Percentiles rank a stretch among this genome's conserved stretches.
Evolutionary conservation across 2,113 vertebrate species (phyloP).

Genomic region (Alethe diademata): DNA sequence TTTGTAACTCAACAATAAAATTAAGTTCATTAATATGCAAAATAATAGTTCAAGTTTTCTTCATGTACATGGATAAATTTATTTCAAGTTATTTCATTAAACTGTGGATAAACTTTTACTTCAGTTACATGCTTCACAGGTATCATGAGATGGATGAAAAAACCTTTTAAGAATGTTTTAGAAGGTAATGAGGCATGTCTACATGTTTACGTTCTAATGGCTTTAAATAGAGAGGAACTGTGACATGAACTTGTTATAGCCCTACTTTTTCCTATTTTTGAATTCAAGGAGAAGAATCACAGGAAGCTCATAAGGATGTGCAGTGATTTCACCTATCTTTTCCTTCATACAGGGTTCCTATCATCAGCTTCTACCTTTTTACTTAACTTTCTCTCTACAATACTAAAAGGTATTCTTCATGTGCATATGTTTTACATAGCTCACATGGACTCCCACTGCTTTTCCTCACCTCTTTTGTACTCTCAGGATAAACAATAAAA

Average conservation of each 20-base stretch:
- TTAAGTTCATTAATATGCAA: neutral
- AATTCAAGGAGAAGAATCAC: neutral
- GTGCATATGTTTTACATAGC: accelerated
- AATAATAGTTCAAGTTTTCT: neutral
- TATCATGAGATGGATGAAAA: neutral
- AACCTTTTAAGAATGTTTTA: neutral
- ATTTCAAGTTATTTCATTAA: neutral
- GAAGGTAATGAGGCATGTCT: neutral
- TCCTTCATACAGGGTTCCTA: neutral
- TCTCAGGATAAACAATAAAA: neutral
- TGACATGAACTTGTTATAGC: neutral
- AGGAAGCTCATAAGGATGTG: neutral
- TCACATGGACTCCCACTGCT: neutral
- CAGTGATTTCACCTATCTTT: neutral
- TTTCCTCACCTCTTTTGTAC: neutral
- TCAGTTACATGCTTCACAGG: neutral
- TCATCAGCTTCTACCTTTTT: neutral
- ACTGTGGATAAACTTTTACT: neutral
- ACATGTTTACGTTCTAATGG: neutral
- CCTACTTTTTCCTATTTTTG: neutral
- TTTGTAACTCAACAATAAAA: neutral
- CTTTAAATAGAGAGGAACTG: neutral
- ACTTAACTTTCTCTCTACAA: no score
- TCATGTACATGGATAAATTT: neutral
- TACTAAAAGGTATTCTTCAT: accelerated